These are phyloP conservation scores for Drosophila antonietae DNA, from an alignment of 2,888 invertebrate species.

Conservation along the genomic window DNA sequence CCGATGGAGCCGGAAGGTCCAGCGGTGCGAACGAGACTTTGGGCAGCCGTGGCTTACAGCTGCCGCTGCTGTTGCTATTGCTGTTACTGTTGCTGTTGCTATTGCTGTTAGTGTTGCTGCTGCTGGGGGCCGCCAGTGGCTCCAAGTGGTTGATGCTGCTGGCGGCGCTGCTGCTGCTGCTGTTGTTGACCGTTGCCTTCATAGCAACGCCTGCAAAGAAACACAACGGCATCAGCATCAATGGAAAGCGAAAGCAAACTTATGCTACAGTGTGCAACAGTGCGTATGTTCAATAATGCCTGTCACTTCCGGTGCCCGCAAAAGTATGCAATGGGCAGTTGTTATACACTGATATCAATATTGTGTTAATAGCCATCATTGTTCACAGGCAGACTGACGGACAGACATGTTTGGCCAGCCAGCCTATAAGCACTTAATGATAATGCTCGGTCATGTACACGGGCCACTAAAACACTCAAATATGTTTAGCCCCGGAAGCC, in stretches of 20 bases:
- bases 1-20: conserved; percentile 72
- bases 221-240: neutral
- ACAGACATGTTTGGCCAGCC: conserved; percentile 18
- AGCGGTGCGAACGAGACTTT: conserved; percentile 82
- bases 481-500: conserved; percentile 80
- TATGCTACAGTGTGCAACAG: conserved; percentile 36
- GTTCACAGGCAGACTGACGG: conserved; percentile 46
- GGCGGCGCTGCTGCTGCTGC: conserved; percentile 55
- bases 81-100: conserved; percentile 41
- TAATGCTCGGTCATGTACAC: conserved; percentile 80
- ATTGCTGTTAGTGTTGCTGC: conserved; percentile 6
- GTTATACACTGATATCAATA: conserved; percentile 67
- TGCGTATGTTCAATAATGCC: conserved; percentile 63
- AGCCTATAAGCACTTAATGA: conserved; percentile 81
- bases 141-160: conserved; percentile 48
- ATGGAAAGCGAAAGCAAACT: conserved; percentile 27
- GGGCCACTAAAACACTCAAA: conserved; percentile 78
- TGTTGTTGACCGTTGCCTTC: conserved; percentile 79
- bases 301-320: conserved; percentile 33
- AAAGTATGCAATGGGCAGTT: conserved; percentile 30
- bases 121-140: conserved; percentile 59
- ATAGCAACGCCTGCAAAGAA: conserved; percentile 73
- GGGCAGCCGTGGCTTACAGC: conserved; percentile 72
- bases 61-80: conserved; percentile 38
- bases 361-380: conserved; percentile 77